Conservation (phyloP, 2,888 invertebrate species). For the Drosophila testacea region DNA sequence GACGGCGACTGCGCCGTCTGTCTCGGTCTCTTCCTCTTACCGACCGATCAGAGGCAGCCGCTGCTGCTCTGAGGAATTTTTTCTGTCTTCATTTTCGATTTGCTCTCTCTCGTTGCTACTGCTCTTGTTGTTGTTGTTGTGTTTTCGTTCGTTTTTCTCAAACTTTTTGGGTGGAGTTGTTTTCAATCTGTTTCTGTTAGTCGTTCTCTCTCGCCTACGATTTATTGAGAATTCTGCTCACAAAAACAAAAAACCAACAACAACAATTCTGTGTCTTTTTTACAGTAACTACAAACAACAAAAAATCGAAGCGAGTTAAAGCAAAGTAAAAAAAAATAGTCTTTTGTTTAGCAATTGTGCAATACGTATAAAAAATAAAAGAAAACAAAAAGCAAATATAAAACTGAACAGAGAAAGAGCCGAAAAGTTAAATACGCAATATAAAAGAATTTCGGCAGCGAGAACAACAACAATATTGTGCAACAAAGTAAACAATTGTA, state of each 20-base stretch:
- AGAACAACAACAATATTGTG: slow-evolving; percentile 46
- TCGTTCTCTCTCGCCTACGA: slow-evolving; percentile 40
- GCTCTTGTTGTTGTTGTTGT: slow-evolving; percentile 36
- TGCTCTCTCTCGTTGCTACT: slow-evolving; percentile 39
- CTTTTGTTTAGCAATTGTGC: slow-evolving; percentile 69
- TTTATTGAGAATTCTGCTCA: slow-evolving; percentile 39
- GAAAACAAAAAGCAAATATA: slow-evolving; percentile 34
- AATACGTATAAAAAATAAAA: slow-evolving; percentile 46
- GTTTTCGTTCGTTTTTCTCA: slow-evolving; percentile 51
- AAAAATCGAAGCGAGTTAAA: slow-evolving; percentile 39
- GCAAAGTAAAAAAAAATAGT: slow-evolving; percentile 29
- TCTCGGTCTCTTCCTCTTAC: slow-evolving; percentile 43
- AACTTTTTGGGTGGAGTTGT: slow-evolving; percentile 76
- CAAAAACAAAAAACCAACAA: slow-evolving; percentile 13
- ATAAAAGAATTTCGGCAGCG: slow-evolving; percentile 47
- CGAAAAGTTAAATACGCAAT: slow-evolving; percentile 48
- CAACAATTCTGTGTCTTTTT: slow-evolving; percentile 49
- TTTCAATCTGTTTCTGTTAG: slow-evolving; percentile 66
- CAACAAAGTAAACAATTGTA: slow-evolving; percentile 59
- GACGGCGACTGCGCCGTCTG: slow-evolving; percentile 53
- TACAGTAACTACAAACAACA: slow-evolving; percentile 50
- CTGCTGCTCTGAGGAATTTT: slow-evolving; percentile 70
- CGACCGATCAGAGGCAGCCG: slow-evolving; percentile 51
- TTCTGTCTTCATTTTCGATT: slow-evolving; percentile 69
- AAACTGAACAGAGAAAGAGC: slow-evolving; percentile 51